Percentiles rank a stretch among this genome's conserved stretches.
phyloP scores from a whole-genome alignment of 2,113 vertebrate genomes.

The Indri indri region DNA sequence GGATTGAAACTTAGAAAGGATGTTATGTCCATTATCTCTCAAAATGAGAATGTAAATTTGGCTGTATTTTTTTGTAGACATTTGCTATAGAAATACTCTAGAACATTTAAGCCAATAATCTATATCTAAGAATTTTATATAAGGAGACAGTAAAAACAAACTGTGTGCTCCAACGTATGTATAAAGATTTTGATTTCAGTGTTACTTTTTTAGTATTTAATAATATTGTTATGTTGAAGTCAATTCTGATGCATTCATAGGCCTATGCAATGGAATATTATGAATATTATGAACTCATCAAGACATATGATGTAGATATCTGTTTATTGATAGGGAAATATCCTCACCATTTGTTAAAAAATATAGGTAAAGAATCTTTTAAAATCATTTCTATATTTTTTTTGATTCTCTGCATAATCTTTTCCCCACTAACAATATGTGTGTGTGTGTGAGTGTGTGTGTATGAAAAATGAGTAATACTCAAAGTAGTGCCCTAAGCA shows the following conservation, averaged over 20 bases:
- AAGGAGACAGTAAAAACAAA: background rate
- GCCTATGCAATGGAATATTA: background rate
- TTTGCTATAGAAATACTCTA: background rate
- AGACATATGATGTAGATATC: background rate
- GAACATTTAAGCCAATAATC: background rate
- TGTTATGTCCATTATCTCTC: background rate
- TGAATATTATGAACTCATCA: background rate
- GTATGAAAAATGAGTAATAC: background rate
- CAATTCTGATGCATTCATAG: background rate
- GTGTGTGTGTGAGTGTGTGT: background rate
- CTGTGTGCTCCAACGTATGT: background rate
- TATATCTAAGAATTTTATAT: background rate
- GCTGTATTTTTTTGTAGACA: background rate
- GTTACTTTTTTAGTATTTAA: background rate
- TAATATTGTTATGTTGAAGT: background rate
- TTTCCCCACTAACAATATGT: background rate
- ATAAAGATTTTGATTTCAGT: background rate
- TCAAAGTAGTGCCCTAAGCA: background rate
- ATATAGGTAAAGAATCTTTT: background rate
- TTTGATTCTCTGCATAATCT: background rate
- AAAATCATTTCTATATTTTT: background rate
- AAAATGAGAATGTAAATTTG: background rate
- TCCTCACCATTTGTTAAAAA: background rate
- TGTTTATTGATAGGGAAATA: background rate
- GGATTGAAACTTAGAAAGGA: background rate